These are phyloP conservation scores for Heliornis fulica DNA, from an alignment of 2,113 vertebrate genomes.

Conservation along the genomic window DNA sequence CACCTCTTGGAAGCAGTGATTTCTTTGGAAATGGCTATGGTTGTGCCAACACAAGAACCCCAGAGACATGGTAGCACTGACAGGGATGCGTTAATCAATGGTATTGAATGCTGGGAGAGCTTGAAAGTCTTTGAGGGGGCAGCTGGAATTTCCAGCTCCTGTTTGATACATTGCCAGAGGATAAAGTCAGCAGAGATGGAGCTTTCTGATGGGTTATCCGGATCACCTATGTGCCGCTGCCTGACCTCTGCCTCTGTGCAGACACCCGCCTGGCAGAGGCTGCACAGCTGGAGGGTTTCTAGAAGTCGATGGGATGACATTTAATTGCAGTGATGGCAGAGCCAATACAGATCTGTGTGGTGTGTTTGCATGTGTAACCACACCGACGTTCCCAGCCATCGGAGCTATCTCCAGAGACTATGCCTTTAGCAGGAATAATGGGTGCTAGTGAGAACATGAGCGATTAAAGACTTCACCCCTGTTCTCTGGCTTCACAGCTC, in stretches of 20 bases:
- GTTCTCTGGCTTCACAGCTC: background rate
- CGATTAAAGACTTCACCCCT: background rate
- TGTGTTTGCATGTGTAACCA: background rate
- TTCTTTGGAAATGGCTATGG: background rate
- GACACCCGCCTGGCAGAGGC: background rate
- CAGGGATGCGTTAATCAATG: background rate
- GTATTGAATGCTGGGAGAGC: background rate
- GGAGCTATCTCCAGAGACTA: background rate
- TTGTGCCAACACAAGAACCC: background rate
- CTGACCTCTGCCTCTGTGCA: background rate
- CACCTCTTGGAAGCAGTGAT: background rate
- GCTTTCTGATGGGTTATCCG: background rate
- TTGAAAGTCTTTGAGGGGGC: background rate
- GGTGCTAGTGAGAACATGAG: rapidly evolving
- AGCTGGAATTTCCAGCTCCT: background rate
- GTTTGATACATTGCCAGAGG: background rate
- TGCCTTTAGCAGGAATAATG: background rate
- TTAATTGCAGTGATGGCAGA: background rate
- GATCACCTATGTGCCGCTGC: rapidly evolving
- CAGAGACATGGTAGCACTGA: background rate
- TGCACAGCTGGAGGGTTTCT: background rate
- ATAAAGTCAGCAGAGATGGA: background rate
- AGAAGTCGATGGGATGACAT: background rate
- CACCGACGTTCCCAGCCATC: background rate
- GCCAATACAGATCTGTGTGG: rapidly evolving